phyloP scores from a whole-genome alignment of 2,888 invertebrate genomes.

The Habrosyne pyritoides region DNA sequence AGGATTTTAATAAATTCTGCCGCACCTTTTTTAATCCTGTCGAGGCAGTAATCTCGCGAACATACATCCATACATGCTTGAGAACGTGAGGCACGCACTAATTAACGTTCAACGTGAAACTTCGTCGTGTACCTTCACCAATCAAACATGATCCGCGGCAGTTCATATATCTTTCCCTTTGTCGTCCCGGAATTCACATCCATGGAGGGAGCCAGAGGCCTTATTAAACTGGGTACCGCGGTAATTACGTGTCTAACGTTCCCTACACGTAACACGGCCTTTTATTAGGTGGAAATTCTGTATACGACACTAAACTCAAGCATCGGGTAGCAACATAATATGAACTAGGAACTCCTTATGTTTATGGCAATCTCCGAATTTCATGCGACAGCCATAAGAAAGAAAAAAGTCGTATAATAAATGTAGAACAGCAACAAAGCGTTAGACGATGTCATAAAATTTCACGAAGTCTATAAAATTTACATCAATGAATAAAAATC shows the following conservation, averaged over 20 bases:
- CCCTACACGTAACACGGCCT: constrained; percentile 79
- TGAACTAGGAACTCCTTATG: constrained; percentile 45
- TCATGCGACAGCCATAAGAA: constrained; percentile 12
- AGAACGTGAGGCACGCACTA: constrained; percentile 79
- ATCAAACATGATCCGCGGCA: constrained; percentile 59
- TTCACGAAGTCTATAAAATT: constrained; percentile 44
- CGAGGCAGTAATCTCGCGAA: constrained; percentile 56
- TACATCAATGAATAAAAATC: constrained; percentile 55
- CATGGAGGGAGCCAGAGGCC: constrained; percentile 57
- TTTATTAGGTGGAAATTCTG: constrained; percentile 83
- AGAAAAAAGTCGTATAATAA: constrained; percentile 8
- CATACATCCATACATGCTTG: constrained; percentile 65
- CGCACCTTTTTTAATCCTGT: constrained; percentile 46
- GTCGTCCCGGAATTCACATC: constrained; percentile 46
- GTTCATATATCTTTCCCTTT: constrained; percentile 56
- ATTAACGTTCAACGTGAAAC: constrained; percentile 82
- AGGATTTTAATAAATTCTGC: constrained; percentile 24
- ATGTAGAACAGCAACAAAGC: constrained; percentile 25
- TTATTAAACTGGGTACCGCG: constrained; percentile 60
- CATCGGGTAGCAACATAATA: constrained; percentile 56
- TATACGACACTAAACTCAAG: constrained; percentile 69
- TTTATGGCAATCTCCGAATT: constrained; percentile 33
- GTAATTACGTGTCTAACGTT: constrained; percentile 80
- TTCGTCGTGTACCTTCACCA: constrained; percentile 64
- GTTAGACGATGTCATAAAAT: constrained; percentile 38